These are phyloP conservation scores for Sinosuthora webbiana DNA, from an alignment of 2,113 vertebrate species.

Conservation along the genomic window DNA sequence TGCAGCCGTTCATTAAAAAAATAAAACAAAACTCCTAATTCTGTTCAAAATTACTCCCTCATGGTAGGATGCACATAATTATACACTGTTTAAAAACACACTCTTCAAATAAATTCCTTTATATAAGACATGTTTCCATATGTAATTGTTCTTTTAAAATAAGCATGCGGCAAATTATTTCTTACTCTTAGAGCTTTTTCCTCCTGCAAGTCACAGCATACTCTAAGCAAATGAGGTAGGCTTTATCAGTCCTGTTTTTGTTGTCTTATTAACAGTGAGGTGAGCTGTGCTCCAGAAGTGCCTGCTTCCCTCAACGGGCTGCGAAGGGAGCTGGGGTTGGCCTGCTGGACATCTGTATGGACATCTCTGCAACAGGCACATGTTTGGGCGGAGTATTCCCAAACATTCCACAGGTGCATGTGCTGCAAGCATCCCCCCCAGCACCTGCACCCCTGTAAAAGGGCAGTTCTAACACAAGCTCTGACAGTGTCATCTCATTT, in stretches of 20 bases:
- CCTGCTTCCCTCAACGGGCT: accelerated
- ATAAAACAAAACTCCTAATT: slow-evolving; percentile 49
- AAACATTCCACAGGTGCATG: neutral
- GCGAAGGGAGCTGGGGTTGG: neutral
- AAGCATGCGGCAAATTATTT: neutral
- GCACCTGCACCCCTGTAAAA: neutral
- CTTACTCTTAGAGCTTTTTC: neutral
- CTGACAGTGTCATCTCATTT: accelerated
- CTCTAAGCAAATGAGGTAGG: neutral
- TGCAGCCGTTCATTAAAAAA: slow-evolving; percentile 62
- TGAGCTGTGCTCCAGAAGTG: neutral
- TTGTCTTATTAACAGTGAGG: neutral
- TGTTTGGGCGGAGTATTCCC: neutral
- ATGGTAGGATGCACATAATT: slow-evolving; percentile 48
- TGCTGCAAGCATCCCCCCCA: neutral
- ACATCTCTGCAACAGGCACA: neutral
- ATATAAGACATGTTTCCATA: neutral
- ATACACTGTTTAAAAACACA: slow-evolving; percentile 19
- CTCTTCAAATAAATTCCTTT: slow-evolving; percentile 26
- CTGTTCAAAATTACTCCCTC: slow-evolving; percentile 61
- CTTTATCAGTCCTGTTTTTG: neutral
- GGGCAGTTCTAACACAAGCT: neutral
- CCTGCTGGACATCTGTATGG: neutral
- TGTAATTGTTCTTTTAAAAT: slow-evolving; percentile 23
- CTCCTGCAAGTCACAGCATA: neutral